Evolutionary conservation across 2,113 vertebrate species (phyloP), one percentile per base, ranked within the genome.

Genomic region (Clarias batrachus): DNA sequence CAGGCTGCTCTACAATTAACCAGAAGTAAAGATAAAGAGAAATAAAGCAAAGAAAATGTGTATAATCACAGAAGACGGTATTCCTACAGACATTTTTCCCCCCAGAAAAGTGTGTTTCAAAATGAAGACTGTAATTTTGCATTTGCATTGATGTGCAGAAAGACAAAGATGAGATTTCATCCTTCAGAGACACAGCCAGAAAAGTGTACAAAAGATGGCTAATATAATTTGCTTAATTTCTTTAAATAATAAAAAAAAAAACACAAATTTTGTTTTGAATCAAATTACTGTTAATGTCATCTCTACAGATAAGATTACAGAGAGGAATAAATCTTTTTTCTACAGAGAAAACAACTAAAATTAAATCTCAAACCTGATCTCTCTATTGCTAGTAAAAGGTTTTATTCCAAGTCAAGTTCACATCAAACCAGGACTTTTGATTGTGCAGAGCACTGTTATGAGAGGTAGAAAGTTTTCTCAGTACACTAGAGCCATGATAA

Each of bases 1-100:
- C 56, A 12, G 96, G 81, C 19, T 99, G 96, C 59, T 95, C 94
- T 0, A 96, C 94, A 81, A 98, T 84, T n/a, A 94, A 85, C 88
- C 92, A 95, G 27, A 99, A 95, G 74, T 98, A 96, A 10, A 97
- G 94, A 97, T 98, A 92, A 3, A 92, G 73, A 30, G 17, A 85
- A 71, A 68, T 27, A n/a, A 84, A 12, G 65, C 8, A 4, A 52
- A 41, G 8, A 10, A 16, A 23, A 23, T 4, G 0, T 33, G 17
- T 33, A 33, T 70, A 70, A 33, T 7, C 27, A 33, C 27, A 70
- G 0, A 10, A 11, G 70, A 41, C 41, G 70, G 21, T 30, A 71
- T 71, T 71, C 21, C 30, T 71, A 37, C 19, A 3, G 17, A 16
- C 13, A 3, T 16, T 71, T 37, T 59, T 8, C 7, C 48, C 48